phyloP scores from a whole-genome alignment of 1,140 invertebrate genomes.

The Geopemphigus sp. region DNA sequence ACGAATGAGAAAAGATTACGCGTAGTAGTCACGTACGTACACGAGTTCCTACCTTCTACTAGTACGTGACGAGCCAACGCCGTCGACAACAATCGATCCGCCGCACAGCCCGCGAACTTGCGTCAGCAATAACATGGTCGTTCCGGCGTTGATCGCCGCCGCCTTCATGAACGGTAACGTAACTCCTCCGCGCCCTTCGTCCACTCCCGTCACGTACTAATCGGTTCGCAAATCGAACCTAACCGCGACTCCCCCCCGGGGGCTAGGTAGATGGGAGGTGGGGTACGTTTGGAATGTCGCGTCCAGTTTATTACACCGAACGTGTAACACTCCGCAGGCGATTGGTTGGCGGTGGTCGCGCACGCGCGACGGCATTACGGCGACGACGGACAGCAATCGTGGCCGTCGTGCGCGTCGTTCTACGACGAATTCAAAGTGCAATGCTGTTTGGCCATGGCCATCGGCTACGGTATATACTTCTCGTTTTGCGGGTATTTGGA shows the following conservation, averaged over 20 bases:
- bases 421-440: conserved; percentile 1
- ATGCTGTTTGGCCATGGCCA: neutral
- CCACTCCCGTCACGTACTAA: no score
- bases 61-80: no score
- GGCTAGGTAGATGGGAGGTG: no score
- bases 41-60: no score
- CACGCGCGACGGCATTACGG: neutral
- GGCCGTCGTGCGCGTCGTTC: neutral
- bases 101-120: neutral
- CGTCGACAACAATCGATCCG: neutral
- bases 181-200: no score
- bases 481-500: conserved; percentile 31
- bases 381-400: neutral
- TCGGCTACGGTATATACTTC: conserved; percentile 28
- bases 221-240: no score
- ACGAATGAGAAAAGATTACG: no score
- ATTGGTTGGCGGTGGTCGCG: conserved; percentile 18
- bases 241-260: no score
- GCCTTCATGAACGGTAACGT: conserved; percentile 28
- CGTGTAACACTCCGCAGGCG: neutral
- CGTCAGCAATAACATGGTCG: neutral
- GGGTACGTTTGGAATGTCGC: no score
- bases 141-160: neutral
- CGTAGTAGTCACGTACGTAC: no score
- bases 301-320: no score